These are phyloP conservation scores for Galagoides demidoff DNA, from an alignment of 2,797 vertebrate genomes.

Conservation along the genomic window DNA sequence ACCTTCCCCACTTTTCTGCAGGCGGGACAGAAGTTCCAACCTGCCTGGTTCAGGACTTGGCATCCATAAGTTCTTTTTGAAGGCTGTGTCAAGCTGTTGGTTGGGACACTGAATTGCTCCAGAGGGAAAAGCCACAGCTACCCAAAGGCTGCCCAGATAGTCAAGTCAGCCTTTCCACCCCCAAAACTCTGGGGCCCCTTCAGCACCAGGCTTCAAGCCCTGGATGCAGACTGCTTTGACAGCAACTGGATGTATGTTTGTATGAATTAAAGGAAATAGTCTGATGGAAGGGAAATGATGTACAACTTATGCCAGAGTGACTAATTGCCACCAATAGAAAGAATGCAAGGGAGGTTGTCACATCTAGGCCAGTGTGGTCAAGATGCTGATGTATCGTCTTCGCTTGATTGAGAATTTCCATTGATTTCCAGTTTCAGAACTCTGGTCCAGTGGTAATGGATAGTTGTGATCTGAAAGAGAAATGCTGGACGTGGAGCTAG, in stretches of 20 bases:
- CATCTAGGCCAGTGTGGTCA: no score
- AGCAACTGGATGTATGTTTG: not conserved
- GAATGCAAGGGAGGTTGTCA: no score
- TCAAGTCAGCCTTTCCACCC: not conserved
- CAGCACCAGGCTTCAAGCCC: no score
- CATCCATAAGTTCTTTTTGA: not conserved
- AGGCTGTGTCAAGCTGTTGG: not conserved
- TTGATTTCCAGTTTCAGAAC: not conserved
- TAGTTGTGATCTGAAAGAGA: not conserved
- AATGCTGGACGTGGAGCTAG: not conserved
- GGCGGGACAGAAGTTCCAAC: not conserved
- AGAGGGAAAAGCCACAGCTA: not conserved
- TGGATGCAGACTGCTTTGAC: not conserved
- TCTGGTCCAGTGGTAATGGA: not conserved
- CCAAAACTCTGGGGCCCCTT: not conserved
- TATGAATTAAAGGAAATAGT: not conserved
- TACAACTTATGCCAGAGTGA: no score
- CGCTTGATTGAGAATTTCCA: not conserved
- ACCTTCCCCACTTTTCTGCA: not conserved
- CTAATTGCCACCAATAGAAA: no score
- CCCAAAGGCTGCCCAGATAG: not conserved
- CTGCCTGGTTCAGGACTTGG: not conserved
- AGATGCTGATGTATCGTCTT: no score
- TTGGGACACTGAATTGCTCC: not conserved
- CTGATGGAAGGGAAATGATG: not conserved